Base-by-base conservation (phyloP, 2,797 vertebrate genomes). In the Muscicapa comitata region DNA sequence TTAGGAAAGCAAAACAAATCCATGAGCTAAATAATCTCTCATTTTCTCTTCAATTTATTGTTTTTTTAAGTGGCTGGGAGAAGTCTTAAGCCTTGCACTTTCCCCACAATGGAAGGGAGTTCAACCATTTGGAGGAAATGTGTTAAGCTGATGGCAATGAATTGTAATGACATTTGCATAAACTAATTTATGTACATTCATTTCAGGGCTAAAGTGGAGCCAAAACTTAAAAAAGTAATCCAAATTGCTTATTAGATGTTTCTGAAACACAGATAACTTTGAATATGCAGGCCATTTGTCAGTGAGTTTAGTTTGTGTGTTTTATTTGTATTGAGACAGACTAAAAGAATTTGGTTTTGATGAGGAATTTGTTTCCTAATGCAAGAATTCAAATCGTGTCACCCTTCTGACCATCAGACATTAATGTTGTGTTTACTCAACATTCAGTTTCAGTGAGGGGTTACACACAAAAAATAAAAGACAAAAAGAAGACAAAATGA, bases 1-100 rank as follows among this genome's bases (percentile, higher is more conserved):
- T 95, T 66, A 94, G 62, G 66, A 90, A 89, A 88, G 51, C 33
- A 90, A 94, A 96, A 91, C 65, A 94, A 94, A 93, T 59, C 54
- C 67, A 55, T 66, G 55, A 81, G 40, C 29, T 83, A 86, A 87
- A 83, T 90, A 89, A 89, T 91, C 51, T 83, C 71, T 87, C 58
- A 55, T 86, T 93, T 90, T 92, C 35, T 87, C 15, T 62, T 91
- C 43, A 10, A 31, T 87, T 92, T 93, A 37, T 54, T 47, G 26
- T 3, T 70, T 75, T 80, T 92, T 78, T 35, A 71, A 83, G 67
- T 86, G 78, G 35, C 28, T 88, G 26, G 37, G 23, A 68, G n/a
- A 94, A 86, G 26, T 48, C 54, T 85, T 83, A 89, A 87, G 73
- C 47, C 45, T 76, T 61, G 25, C 11, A n/a, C 50, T 74, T 51